Conservation (phyloP, 1,140 invertebrate species). For the Heliconius hermathena region DNA sequence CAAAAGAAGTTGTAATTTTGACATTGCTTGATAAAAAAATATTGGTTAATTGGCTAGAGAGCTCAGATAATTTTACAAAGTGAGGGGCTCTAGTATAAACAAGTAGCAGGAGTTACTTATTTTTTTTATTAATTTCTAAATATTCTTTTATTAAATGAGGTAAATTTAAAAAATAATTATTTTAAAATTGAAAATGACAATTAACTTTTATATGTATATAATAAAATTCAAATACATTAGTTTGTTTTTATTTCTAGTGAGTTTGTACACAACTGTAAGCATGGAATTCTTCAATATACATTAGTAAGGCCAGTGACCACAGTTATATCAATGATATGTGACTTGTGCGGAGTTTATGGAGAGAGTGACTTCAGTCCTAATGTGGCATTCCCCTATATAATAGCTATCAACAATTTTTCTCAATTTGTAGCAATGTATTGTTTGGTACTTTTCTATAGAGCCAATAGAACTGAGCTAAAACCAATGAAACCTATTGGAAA, state of each 20-base stretch:
- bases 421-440: constrained; percentile 99
- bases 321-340: constrained; percentile 94
- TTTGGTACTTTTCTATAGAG: constrained; percentile 95
- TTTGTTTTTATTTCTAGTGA: constrained; percentile 82
- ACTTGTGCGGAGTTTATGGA: constrained; percentile 92
- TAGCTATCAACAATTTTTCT: constrained; percentile 95
- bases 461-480: constrained; percentile 91
- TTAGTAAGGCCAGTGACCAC: constrained; percentile 94
- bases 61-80: too few species aligned
- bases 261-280: constrained; percentile 97
- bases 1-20: too few species aligned
- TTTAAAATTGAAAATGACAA: too few species aligned
- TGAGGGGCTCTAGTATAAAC: too few species aligned
- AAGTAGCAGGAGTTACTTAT: too few species aligned
- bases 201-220: background rate
- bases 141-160: too few species aligned
- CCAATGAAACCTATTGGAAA: constrained; percentile 97
- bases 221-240: background rate
- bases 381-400: constrained; percentile 94
- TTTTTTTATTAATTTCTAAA: too few species aligned
- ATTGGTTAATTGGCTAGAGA: too few species aligned
- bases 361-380: constrained; percentile 94
- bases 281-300: constrained; percentile 97
- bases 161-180: too few species aligned
- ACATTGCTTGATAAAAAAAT: too few species aligned